Base-by-base conservation (phyloP, 2,888 invertebrate genomes). In the Nemapogon koenigi region DNA sequence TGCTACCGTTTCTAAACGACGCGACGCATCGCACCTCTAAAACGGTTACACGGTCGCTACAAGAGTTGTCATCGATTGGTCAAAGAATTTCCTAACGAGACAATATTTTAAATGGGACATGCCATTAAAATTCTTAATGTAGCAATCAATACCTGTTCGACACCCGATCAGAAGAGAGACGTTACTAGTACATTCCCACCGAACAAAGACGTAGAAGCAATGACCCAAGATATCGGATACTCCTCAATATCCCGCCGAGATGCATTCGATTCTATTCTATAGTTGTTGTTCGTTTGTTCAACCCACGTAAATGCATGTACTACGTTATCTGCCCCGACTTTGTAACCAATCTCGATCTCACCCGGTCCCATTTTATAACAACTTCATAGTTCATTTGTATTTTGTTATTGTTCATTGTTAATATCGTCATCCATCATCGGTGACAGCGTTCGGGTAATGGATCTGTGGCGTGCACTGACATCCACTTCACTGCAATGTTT, bases 271-370 rank as follows among this genome's bases (percentile, higher is more conserved):
- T 28, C 17, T 8, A 28, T 37, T 11, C 16, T n/a, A 26, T 35
- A 8, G 37, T 19, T 19, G 33, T 33, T 33, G 4, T 32, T 63
- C 53, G 51, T 52, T 48, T 50, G 49, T 44, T 37, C 62, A 47
- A 49, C 69, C 70, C 67, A 70, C 72, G 62, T 66, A 59, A 62
- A 65, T 50, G 58, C 57, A 49, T 66, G 63, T 63, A 56, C 53
- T 52, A 47, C 46, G 52, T 61, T 70, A 72, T 70, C 70, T 63
- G 48, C 42, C 51, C 50, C 57, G 56, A 64, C 38, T 22, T 38
- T 49, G 62, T 58, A 60, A 59, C 56, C 59, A 55, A 65, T 66
- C 66, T 61, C 49, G 43, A 48, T 42, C 45, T 31, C 28, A 7
- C 16, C 13, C 44, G 45, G 47, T 50, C 47, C 48, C 49, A 53